phyloP scores from a whole-genome alignment of 2,113 vertebrate genomes.

The Oreochromis niloticus region DNA sequence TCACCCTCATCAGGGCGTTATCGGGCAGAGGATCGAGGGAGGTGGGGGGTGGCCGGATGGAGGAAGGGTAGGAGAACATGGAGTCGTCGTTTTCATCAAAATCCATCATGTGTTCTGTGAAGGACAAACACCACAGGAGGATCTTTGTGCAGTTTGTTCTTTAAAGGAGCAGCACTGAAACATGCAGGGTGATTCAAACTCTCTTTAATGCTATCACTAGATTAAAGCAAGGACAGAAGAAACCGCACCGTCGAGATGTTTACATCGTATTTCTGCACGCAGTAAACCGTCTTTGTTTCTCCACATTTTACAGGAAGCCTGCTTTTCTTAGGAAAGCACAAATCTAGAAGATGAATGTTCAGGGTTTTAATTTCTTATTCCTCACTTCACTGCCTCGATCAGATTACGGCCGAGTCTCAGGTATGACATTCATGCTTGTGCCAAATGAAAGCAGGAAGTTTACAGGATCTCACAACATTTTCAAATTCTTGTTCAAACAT shows the following conservation, averaged over 20 bases:
- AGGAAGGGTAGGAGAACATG: background rate
- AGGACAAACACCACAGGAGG: background rate
- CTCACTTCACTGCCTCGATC: background rate
- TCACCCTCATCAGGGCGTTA: background rate
- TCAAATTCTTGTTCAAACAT: background rate
- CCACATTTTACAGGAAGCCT: background rate
- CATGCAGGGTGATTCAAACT: rapidly evolving
- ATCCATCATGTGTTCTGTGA: conserved; percentile 16
- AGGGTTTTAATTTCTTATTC: background rate
- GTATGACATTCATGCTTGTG: background rate
- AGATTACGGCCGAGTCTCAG: background rate
- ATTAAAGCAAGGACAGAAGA: background rate
- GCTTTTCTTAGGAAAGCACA: background rate
- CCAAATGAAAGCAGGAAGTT: background rate
- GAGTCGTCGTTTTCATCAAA: conserved; percentile 27
- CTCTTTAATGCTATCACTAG: rapidly evolving
- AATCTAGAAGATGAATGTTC: background rate
- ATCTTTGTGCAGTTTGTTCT: background rate
- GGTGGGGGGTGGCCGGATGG: background rate
- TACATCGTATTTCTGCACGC: rapidly evolving
- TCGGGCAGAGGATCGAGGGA: conserved; percentile 20
- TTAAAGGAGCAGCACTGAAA: background rate
- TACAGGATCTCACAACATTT: background rate
- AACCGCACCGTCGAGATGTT: rapidly evolving
- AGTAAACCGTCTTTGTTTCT: background rate